Conservation (phyloP, 2,888 invertebrate genomes). For the Itoplectis maculator region DNA sequence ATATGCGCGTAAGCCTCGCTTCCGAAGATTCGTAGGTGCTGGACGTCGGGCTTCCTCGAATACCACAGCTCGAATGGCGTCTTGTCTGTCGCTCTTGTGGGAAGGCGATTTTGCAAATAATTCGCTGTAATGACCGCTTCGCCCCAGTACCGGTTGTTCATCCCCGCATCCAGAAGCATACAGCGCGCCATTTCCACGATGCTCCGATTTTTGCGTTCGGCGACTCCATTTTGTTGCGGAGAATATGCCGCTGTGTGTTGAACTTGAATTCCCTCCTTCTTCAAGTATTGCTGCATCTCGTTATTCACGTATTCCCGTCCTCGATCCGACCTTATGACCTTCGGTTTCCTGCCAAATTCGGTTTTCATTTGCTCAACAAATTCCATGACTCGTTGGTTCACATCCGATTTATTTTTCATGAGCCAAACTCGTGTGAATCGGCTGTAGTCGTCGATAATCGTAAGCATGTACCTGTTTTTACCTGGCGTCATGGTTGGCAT, state of each 20-base stretch:
- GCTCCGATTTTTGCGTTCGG: constrained; percentile 71
- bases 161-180: constrained; percentile 68
- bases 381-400: constrained; percentile 23
- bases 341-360: constrained; percentile 65
- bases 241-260: constrained; percentile 69
- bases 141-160: constrained; percentile 70
- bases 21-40: constrained; percentile 69
- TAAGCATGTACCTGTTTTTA: constrained; percentile 63
- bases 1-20: constrained; percentile 64
- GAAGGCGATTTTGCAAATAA: constrained; percentile 66
- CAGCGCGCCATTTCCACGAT: constrained; percentile 70
- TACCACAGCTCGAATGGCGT: constrained; percentile 71
- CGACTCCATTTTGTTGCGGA: constrained; percentile 71
- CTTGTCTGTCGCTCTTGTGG: constrained; percentile 51
- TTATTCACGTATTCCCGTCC: constrained; percentile 74
- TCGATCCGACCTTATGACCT: constrained; percentile 68
- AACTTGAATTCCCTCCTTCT: constrained; percentile 71
- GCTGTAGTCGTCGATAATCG: constrained; percentile 69
- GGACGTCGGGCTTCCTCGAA: constrained; percentile 63
- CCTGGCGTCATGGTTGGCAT: constrained; percentile 61
- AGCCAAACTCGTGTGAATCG: constrained; percentile 62
- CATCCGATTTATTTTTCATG: constrained; percentile 38
- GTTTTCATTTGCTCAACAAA: constrained; percentile 51
- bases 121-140: constrained; percentile 70
- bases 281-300: constrained; percentile 63